A percentile compares a stretch with the other conserved stretches of the same genome.
Evolutionary conservation across 2,797 vertebrate genomes (phyloP).

Genomic region (Pempheris klunzingeri): DNA sequence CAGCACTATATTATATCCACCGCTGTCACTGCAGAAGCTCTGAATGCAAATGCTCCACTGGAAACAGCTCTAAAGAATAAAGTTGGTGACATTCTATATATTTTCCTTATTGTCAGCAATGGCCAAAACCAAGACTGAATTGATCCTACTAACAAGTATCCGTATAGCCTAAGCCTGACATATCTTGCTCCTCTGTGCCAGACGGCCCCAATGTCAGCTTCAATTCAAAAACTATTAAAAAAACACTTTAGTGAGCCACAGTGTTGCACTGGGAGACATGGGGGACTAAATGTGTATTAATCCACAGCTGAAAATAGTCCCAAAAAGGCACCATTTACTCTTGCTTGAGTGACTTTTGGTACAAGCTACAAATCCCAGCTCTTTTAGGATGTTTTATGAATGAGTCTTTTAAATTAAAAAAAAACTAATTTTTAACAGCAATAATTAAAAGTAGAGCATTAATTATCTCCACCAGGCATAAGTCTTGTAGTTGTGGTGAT

Average conservation of each 20-base stretch:
- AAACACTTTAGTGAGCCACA: no score
- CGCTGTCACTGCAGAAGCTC: background rate
- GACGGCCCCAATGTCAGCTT: no score
- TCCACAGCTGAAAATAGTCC: background rate
- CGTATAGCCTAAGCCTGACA: background rate
- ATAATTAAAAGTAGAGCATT: no score
- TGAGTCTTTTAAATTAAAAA: background rate
- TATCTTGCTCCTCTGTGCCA: background rate
- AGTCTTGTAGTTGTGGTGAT: no score
- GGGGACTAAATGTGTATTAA: background rate
- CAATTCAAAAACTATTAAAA: no score
- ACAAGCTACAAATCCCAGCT: background rate
- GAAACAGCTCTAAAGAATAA: background rate
- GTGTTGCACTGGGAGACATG: background rate
- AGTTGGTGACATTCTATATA: background rate
- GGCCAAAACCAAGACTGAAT: background rate
- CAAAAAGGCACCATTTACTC: background rate
- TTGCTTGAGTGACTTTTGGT: background rate
- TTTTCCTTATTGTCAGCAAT: background rate
- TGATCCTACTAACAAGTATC: background rate
- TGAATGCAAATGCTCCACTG: background rate
- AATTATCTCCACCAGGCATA: no score
- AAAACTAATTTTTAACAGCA: no score
- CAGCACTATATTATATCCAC: background rate
- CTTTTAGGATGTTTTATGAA: background rate